Conservation (phyloP, 2,113 vertebrate genomes). For the Lasiurus borealis region DNA sequence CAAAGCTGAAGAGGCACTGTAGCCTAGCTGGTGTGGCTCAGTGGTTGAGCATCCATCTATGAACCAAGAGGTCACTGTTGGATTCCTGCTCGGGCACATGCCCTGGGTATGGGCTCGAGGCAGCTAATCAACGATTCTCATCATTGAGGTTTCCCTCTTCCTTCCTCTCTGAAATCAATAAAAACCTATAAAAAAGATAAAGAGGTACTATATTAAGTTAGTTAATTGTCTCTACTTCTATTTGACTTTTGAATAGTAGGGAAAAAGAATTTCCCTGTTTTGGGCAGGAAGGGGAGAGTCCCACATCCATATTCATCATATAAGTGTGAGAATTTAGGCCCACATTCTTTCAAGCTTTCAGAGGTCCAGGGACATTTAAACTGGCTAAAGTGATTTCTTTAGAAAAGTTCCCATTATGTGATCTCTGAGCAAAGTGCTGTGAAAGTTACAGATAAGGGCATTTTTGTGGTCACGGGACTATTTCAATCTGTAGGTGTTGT, state of each 20-base stretch:
- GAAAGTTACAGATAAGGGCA: not conserved
- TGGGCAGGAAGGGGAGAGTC: not conserved
- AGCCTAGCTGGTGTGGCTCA: no score
- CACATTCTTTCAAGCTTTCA: not conserved
- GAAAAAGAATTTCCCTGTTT: not conserved
- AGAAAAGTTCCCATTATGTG: conserved; percentile 16
- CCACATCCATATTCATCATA: not conserved
- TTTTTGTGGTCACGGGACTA: not conserved
- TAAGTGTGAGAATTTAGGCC: not conserved
- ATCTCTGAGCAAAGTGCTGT: not conserved
- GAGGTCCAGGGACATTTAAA: not conserved
- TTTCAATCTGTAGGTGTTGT: conserved; percentile 15
- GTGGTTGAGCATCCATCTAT: no score
- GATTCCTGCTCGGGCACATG: no score
- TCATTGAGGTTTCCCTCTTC: no score
- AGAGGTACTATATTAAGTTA: not conserved
- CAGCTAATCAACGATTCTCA: no score
- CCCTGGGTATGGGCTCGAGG: no score
- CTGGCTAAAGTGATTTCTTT: conserved; percentile 15
- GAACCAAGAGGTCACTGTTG: no score
- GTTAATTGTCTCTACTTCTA: not conserved
- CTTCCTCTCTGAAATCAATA: no score
- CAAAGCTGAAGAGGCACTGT: not conserved
- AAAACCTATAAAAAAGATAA: not conserved
- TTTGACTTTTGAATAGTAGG: conserved; percentile 5